Evolutionary conservation across 2,797 vertebrate genomes (phyloP), one percentile per base, ranked within the genome.

Genomic region (Vultur gryphus): DNA sequence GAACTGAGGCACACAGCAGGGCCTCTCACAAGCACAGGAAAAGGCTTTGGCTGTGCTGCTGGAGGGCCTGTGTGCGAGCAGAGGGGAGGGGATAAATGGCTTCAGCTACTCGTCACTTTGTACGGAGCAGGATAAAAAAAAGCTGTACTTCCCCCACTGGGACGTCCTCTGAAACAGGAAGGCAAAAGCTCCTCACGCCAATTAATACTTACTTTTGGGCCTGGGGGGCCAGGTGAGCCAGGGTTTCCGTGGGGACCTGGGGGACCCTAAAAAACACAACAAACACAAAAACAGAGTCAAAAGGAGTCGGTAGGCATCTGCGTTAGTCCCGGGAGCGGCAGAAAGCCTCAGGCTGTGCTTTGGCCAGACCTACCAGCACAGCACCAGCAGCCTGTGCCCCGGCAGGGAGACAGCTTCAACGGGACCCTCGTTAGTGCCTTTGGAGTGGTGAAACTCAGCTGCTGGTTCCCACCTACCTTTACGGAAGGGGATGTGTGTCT

Each of bases 181-280:
- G 35, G 28, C 12, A 52, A 41, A 55, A 35, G 16, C 18, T 85
- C 69, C 67, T 87, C 0, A 0, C 2, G 4, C 14, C 51, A 78
- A 3, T 4, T 31, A 55, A 69, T 89, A 98, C 97, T 96, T 97
- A 99, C 99, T 98, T 99, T 99, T 72, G 96, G 84, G 96, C 99
- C 99, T 58, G 98, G 96, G 52, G 97, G 96, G 39, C 99, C 99
- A 10, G 99, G 96, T 13, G 69, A 98, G 66, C 99, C 99, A 28
- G 99, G 99, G 87, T 99, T 99, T 98, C 99, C 99, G n/a, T 99
- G 98, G 64, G 99, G 98, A 91, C 99, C 99, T 26, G 98, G 98
- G 51, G 98, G 98, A 98, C 99, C 99, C 99, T 99, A 78, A 87
- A 98, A 91, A 73, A 97, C 84, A 98, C 54, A 98, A 83, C 86